These are phyloP conservation scores for Protophormia terraenovae DNA, from an alignment of 2,888 invertebrate genomes.

Conservation along the genomic window DNA sequence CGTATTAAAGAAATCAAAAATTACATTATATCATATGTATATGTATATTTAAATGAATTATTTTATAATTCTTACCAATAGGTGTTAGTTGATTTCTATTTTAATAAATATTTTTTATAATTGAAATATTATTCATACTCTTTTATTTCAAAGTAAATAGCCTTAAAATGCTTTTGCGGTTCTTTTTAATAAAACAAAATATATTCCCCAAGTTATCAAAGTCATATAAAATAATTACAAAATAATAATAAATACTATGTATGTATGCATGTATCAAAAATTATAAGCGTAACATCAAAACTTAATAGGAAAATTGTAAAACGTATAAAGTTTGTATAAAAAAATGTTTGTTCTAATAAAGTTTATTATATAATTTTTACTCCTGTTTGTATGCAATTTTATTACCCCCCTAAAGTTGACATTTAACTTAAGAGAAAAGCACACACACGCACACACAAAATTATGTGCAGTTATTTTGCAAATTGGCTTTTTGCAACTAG, in stretches of 20 bases:
- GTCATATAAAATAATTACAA: not conserved
- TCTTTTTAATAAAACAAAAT: not conserved
- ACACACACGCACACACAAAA: not conserved
- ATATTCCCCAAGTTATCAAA: not conserved
- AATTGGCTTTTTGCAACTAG: conserved; percentile 52
- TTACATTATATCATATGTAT: too few relatives aligned
- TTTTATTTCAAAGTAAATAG: too few relatives aligned
- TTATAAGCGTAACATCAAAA: not conserved
- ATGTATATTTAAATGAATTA: too few relatives aligned
- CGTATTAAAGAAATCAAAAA: too few relatives aligned
- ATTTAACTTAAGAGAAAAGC: not conserved
- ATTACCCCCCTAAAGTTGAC: conserved; percentile 18
- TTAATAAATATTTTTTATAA: too few relatives aligned
- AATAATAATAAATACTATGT: too few relatives aligned
- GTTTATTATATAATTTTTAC: conserved; percentile 12
- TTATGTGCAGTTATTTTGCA: conserved; percentile 27
- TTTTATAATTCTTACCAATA: too few relatives aligned
- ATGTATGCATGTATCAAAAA: too few relatives aligned
- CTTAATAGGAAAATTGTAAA: not conserved
- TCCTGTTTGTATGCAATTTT: conserved; percentile 12
- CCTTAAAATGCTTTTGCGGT: not conserved
- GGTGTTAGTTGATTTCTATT: too few relatives aligned
- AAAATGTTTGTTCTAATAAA: conserved; percentile 21
- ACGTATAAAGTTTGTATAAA: not conserved
- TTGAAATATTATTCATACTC: not conserved